Conservation (phyloP, 2,888 invertebrate species). For the Arctia plantaginis region DNA sequence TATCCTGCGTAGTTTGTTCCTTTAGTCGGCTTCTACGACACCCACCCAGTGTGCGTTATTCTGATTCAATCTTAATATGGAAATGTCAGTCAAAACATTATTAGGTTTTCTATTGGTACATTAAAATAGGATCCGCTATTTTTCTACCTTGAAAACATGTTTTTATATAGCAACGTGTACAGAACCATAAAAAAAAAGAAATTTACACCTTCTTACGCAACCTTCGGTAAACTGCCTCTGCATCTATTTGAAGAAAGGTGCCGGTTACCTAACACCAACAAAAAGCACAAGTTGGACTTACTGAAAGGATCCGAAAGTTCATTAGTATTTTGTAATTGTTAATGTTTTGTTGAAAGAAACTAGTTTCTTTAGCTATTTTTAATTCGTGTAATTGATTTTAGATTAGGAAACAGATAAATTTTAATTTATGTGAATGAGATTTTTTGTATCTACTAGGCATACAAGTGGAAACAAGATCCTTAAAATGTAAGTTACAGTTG, state of each 20-base stretch:
- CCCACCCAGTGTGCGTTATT: too few relatives aligned
- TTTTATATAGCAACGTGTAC: not conserved
- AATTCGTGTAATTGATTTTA: constrained; percentile 5
- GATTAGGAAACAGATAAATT: not conserved
- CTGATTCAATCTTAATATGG: too few relatives aligned
- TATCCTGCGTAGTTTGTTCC: too few relatives aligned
- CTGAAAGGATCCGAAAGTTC: constrained; percentile 13
- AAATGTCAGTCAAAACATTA: not conserved
- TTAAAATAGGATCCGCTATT: not conserved
- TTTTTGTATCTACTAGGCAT: not conserved
- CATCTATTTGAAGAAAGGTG: constrained; percentile 36
- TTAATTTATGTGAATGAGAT: not conserved
- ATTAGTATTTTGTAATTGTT: constrained; percentile 1
- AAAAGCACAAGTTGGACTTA: not conserved
- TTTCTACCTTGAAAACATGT: not conserved
- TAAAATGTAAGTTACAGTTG: not conserved
- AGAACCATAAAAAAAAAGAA: constrained; percentile 20
- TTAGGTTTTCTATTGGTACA: too few relatives aligned
- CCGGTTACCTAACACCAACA: constrained; percentile 35
- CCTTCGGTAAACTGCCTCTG: constrained; percentile 16
- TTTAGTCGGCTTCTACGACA: too few relatives aligned
- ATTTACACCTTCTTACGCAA: constrained; percentile 30
- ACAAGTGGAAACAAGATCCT: not conserved
- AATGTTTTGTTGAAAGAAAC: constrained; percentile 7
- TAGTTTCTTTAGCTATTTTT: not conserved